These are phyloP conservation scores for Hymenochirus boettgeri DNA, from an alignment of 2,113 vertebrate species.

Conservation along the genomic window DNA sequence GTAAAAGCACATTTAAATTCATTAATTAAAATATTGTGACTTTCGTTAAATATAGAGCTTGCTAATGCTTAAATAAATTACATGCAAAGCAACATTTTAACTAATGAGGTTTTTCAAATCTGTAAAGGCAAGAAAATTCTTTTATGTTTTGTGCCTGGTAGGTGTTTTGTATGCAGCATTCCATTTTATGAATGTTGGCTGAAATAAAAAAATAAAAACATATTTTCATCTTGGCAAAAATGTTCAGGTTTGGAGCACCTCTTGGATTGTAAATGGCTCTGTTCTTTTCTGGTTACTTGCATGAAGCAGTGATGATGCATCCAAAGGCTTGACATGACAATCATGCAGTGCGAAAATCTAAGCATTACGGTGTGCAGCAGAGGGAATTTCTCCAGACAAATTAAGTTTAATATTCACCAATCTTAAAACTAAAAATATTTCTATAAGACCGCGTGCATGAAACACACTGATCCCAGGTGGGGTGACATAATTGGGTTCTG, in stretches of 20 bases:
- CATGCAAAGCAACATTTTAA: too few relatives aligned
- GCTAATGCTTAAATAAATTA: too few relatives aligned
- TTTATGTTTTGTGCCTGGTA: too few relatives aligned
- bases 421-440: conserved; percentile 7
- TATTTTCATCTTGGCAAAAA: conserved; percentile 25
- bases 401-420: not conserved
- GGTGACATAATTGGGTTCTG: not conserved
- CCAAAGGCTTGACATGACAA: conserved; percentile 15
- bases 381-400: conserved; percentile 10
- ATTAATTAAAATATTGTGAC: too few relatives aligned
- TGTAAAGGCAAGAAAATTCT: too few relatives aligned
- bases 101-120: too few relatives aligned
- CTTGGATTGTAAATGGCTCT: conserved; percentile 16
- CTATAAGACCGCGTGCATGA: conserved; percentile 2
- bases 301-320: conserved; percentile 16
- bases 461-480: not conserved
- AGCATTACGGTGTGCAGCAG: conserved; percentile 9
- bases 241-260: conserved; percentile 11
- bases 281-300: conserved; percentile 10
- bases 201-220: not conserved
- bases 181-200: conserved; percentile 7
- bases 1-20: too few relatives aligned
- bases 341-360: conserved; percentile 4
- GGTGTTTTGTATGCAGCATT: conserved; percentile 7
- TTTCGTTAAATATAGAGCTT: too few relatives aligned